A percentile compares a stretch with the other conserved stretches of the same genome.
Evolutionary conservation across 2,888 invertebrate genomes (phyloP).

Genomic region (Thera britannica): DNA sequence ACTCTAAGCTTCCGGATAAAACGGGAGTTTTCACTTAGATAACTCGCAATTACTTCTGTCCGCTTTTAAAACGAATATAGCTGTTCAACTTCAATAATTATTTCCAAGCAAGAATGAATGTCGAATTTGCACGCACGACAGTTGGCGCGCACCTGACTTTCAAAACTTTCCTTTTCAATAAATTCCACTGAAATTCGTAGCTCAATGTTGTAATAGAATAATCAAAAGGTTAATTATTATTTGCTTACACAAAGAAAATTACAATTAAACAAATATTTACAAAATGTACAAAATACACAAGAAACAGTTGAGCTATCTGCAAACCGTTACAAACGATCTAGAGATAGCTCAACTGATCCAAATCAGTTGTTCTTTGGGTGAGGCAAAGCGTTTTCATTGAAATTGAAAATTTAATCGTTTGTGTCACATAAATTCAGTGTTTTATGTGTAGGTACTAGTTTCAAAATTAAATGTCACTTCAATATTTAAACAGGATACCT

Average conservation of each 20-base stretch:
- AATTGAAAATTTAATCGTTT: too few species aligned
- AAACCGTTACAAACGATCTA: too few species aligned
- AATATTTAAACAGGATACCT: too few species aligned
- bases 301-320: too few species aligned
- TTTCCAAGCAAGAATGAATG: constrained; percentile 57
- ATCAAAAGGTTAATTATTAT: constrained; percentile 50
- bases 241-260: constrained; percentile 21
- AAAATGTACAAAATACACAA: too few species aligned
- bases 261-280: too few species aligned
- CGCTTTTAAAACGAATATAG: constrained; percentile 49
- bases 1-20: constrained; percentile 37
- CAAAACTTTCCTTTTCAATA: constrained; percentile 72
- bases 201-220: constrained; percentile 43
- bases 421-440: too few species aligned
- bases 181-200: constrained; percentile 53
- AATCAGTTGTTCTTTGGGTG: too few species aligned
- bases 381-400: too few species aligned
- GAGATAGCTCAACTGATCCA: too few species aligned
- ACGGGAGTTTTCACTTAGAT: constrained; percentile 44
- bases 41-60: constrained; percentile 43
- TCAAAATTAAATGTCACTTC: too few species aligned
- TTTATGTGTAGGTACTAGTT: too few species aligned
- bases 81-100: constrained; percentile 54
- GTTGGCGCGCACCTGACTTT: constrained; percentile 62
- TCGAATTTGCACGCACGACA: constrained; percentile 55